Base-by-base conservation (phyloP, 2,113 vertebrate genomes). In the Eclectus roratus region DNA sequence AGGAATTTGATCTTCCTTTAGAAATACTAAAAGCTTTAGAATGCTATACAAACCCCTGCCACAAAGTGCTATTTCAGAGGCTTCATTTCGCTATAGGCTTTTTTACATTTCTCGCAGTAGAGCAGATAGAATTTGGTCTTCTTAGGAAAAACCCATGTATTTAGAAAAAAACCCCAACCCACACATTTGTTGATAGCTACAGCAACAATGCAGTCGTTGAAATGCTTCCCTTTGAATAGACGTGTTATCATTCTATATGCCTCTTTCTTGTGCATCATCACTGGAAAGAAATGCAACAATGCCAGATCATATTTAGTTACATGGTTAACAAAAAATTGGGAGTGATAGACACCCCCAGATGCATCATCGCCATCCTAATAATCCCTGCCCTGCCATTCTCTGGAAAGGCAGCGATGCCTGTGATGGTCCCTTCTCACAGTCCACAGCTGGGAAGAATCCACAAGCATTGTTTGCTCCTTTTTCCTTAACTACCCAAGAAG, bases 1-100 rank as follows among this genome's bases (percentile, higher is more conserved):
- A 69, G 63, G 74, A 95, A 94, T 88, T 56, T 87, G 78, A 91
- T 83, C 80, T 91, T 77, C 85, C 43, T 76, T 94, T 93, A 77
- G 84, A 93, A 96, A 85, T 49, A 65, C 6, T 28, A 76, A 92
- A 89, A 79, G 60, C 89, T 84, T 85, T 81, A 74, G 83, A 89
- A 91, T 47, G 25, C 44, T 50, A 44, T 56, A 85, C 55, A 80
- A 92, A 50, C 73, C 44, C 43, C 39, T 28, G 74, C n/a, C 64
- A 85, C 37, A 58, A 70, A 80, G 47, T 56, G 80, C 35, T 41
- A 71, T 80, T 86, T 81, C 77, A 85, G 69, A 74, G 13, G 10
- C 17, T 71, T 68, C 44, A 33, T 91, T 73, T 86, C 80, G 85
- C 52, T 58, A 5, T 17, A 69, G 63, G 29, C 35, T 53, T 70